Conservation (phyloP, 2,113 vertebrate species). For the Carassius carassius region DNA sequence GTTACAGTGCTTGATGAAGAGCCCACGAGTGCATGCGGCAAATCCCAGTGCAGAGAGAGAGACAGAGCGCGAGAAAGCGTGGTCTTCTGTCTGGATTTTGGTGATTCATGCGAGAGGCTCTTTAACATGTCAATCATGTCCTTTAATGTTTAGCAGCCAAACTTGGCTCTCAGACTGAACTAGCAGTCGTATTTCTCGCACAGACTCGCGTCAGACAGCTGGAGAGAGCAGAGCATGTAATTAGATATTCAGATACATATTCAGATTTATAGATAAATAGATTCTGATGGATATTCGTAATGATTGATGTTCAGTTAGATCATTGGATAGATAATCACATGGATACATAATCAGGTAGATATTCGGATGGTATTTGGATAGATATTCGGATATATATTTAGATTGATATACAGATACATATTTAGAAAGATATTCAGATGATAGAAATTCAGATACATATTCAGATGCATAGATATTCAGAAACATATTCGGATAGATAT, state of each 20-base stretch:
- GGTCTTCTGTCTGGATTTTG: not conserved
- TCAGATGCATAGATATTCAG: too few relatives aligned
- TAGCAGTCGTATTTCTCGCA: not conserved
- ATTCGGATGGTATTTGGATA: too few relatives aligned
- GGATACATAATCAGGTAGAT: too few relatives aligned
- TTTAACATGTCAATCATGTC: not conserved
- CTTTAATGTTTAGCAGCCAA: not conserved
- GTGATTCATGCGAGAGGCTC: not conserved
- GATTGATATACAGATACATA: not conserved
- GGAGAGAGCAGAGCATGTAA: not conserved
- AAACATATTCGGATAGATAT: not conserved
- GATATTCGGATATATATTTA: not conserved
- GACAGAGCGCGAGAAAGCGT: too few relatives aligned
- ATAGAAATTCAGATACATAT: not conserved
- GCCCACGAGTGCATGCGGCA: slow-evolving; percentile 29
- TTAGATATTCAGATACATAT: too few relatives aligned
- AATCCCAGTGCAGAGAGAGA: slow-evolving; percentile 5
- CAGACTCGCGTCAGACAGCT: not conserved
- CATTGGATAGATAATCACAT: too few relatives aligned
- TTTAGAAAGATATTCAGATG: too few relatives aligned
- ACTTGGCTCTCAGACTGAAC: not conserved
- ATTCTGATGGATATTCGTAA: too few relatives aligned
- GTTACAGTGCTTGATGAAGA: slow-evolving; percentile 62
- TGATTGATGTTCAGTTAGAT: too few relatives aligned
- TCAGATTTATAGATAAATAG: too few relatives aligned